Base-by-base conservation (phyloP, 2,888 invertebrate species). In the Parascotia fuliginaria region DNA sequence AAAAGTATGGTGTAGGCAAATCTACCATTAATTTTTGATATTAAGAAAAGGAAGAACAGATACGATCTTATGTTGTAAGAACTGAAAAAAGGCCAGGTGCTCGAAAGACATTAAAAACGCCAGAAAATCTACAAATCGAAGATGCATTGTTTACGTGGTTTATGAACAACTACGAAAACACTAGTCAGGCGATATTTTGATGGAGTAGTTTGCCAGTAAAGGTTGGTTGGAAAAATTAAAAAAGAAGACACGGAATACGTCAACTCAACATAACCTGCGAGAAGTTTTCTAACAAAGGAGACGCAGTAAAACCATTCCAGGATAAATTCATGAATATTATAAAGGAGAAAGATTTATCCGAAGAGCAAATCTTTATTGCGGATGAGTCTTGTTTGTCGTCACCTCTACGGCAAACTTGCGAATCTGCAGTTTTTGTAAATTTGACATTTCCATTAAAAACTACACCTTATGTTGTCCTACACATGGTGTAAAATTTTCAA, bases 111-210 rank as follows among this genome's bases (percentile, higher is more conserved):
- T 36, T 73, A 60, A 69, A 52, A 65, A 52, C 55, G 56, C 64
- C 64, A 19, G 43, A 65, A 52, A 64, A 56, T 70, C 72, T 72
- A 52, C 57, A 63, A 49, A 56, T 68, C 60, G 70, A 70, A 60
- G 55, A 63, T 39, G 70, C 65, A 57, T 55, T 70, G 5, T 69
- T 67, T 56, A 41, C 53, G 56, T 70, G 73, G 69, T 72, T 70
- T 50, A 33, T 64, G n/a, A n/a, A 13, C 69, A 69, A 44, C 49
- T 36, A 46, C 63, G 70, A 60, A 58, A 56, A 73, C 47, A 65
- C 53, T 60, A 73, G 48, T 64, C 67, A 57, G 5, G 19, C 2
- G 19, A 19, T 3, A 19, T 19, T 19, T 5, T 19, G 19, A 19
- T 3, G 5, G 19, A 19, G 2, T 19, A 3, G 2, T 5, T 2